Base-by-base conservation (phyloP, 92 coral and sea anemone species). In the Paramuricea clavata region DNA sequence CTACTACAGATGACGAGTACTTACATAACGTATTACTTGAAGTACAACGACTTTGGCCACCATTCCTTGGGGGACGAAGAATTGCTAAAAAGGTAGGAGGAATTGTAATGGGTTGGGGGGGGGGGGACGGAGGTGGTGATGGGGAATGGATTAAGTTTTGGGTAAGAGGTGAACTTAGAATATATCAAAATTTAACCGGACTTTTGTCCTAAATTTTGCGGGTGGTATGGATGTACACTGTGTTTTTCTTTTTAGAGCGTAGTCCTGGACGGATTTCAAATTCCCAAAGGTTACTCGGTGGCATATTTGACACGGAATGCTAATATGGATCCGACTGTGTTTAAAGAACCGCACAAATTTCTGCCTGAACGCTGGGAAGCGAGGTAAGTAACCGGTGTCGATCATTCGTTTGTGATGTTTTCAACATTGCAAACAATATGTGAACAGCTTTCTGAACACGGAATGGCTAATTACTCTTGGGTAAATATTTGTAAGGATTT, bases 281-380 rank as follows among this genome's bases (percentile, higher is more conserved):
- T 97, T 32, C 99, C 98, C 10, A 76, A 87, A 35, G 98, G 98
- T 44, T 93, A 89, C 85, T 89, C 94, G 23, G 97, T 97, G 12
- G 99, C 93, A 16, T 93, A 93, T 61, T 87, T 97, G 7, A 97
- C 98, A 69, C 91, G 92, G 86, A 92, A 93, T 5, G 98, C 99
- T 19, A 97, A 97, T 86, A 87, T 92, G 62, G 99, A 97, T 28
- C 98, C 99, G 2, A 87, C 86, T 65, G 90, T 97, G 75, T 97
- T 97, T 57, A 95, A 94, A 16, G 95, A 94, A 19, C 91, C 98
- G 11, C 92, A 89, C 30, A 91, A 83, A 73, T 97, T 97, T 85
- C 83, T 93, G 44, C 99, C 99, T 12, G 98, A 97, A 83, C 94
- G 99, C 83, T 97, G 99, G 99, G 93, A 88, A 75, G 89, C 93